phyloP scores from a whole-genome alignment of 2,888 invertebrate species.

The Caenorhabditis drosophilae region DNA sequence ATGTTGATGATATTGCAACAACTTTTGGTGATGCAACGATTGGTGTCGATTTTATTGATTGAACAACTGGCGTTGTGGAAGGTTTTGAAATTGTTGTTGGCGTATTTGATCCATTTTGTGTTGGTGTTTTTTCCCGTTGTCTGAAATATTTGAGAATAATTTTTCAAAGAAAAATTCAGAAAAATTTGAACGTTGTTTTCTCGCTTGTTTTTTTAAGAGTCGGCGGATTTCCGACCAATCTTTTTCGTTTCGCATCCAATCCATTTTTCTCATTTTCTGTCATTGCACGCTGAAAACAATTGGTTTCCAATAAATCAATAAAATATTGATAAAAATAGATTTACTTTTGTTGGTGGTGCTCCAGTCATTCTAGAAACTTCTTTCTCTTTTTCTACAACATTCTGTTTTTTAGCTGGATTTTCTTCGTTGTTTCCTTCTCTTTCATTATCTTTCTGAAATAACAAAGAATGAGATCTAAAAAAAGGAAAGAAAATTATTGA shows the following conservation, averaged over 20 bases:
- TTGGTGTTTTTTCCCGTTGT: not conserved
- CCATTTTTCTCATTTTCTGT: not conserved
- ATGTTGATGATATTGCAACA: no score
- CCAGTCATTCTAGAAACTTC: not conserved
- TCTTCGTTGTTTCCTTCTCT: not conserved
- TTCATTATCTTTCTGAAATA: not conserved
- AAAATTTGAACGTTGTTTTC: no score
- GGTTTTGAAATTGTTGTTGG: not conserved
- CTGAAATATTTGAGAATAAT: no score
- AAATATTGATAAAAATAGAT: not conserved
- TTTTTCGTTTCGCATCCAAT: conserved; percentile 1
- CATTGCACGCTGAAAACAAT: not conserved
- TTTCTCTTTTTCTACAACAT: not conserved
- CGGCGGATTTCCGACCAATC: not conserved
- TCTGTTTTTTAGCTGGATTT: not conserved
- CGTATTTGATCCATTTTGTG: not conserved
- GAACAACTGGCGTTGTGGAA: no score
- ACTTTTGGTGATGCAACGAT: no score
- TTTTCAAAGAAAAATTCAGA: not conserved
- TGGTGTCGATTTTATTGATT: no score
- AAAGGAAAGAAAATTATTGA: not conserved
- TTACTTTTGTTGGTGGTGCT: conserved; percentile 2
- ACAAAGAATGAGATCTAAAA: not conserved
- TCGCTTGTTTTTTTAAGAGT: not conserved
- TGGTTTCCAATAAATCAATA: no score